Conservation (phyloP, 2,888 invertebrate species). For the Athripsodes cinereus region DNA sequence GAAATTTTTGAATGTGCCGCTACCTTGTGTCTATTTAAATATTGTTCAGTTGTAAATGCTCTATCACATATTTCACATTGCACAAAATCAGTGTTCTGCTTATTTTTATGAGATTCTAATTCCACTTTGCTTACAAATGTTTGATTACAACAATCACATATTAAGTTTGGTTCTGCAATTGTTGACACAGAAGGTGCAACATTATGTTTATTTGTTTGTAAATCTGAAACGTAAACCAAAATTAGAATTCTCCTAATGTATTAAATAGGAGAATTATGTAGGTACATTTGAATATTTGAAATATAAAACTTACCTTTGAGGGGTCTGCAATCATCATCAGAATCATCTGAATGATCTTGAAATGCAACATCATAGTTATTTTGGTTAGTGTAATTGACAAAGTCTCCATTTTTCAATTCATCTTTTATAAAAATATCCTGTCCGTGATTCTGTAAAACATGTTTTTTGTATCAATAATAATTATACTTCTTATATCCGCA, state of each 20-base stretch:
- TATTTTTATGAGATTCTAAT: constrained; percentile 23
- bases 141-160: constrained; percentile 22
- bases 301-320: constrained; percentile 19
- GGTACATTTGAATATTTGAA: too few species aligned
- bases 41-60: constrained; percentile 19
- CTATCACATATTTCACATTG: constrained; percentile 22
- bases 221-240: constrained; percentile 18
- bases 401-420: constrained; percentile 18
- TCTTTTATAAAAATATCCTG: constrained; percentile 13
- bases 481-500: too few species aligned
- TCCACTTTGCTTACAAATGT: constrained; percentile 8
- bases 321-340: constrained; percentile 23
- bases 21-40: constrained; percentile 21
- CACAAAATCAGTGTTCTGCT: constrained; percentile 18
- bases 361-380: constrained; percentile 9
- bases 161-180: not conserved
- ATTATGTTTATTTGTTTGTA: constrained; percentile 18
- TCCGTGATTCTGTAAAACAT: not conserved
- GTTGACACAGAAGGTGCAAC: not conserved
- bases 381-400: constrained; percentile 1
- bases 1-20: constrained; percentile 17
- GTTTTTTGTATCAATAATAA: too few species aligned
- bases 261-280: too few species aligned
- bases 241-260: not conserved
- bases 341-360: constrained; percentile 21